Evolutionary conservation across 2,797 vertebrate genomes (phyloP).

Genomic region (Urophycis tenuis): DNA sequence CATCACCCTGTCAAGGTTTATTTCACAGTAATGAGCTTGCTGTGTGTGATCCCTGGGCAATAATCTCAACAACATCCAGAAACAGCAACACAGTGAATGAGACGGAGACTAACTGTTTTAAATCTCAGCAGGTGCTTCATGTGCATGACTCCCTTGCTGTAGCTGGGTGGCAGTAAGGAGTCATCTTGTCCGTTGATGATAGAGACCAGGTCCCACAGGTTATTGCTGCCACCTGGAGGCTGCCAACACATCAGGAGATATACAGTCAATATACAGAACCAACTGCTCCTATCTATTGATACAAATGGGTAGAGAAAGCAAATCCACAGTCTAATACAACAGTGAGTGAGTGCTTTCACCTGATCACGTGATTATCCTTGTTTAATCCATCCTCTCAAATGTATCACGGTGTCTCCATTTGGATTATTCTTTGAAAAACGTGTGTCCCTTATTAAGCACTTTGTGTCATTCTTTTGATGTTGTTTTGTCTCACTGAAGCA

Average conservation of each 20-base stretch:
- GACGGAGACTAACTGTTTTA: conserved; percentile 76
- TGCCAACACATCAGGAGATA: conserved; percentile 33
- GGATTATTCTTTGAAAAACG: background rate
- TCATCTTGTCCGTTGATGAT: conserved; percentile 91
- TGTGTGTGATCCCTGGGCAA: no score
- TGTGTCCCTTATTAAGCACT: background rate
- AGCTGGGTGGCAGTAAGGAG: conserved; percentile 87
- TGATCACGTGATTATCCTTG: background rate
- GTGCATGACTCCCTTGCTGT: conserved; percentile 93
- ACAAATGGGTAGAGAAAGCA: background rate
- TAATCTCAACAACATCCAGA: no score
- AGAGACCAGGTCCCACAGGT: conserved; percentile 92
- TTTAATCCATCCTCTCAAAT: background rate
- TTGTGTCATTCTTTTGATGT: background rate
- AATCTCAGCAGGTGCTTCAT: conserved; percentile 91
- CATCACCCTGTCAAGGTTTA: no score
- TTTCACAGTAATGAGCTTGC: no score
- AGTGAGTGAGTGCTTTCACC: background rate
- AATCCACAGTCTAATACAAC: background rate
- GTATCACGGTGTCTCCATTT: background rate
- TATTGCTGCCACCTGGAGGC: conserved; percentile 91
- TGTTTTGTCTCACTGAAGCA: background rate
- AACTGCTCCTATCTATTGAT: background rate
- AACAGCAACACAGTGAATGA: no score
- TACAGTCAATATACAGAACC: background rate